Base-by-base conservation (phyloP, 2,113 vertebrate species). In the Anhinga rufa region DNA sequence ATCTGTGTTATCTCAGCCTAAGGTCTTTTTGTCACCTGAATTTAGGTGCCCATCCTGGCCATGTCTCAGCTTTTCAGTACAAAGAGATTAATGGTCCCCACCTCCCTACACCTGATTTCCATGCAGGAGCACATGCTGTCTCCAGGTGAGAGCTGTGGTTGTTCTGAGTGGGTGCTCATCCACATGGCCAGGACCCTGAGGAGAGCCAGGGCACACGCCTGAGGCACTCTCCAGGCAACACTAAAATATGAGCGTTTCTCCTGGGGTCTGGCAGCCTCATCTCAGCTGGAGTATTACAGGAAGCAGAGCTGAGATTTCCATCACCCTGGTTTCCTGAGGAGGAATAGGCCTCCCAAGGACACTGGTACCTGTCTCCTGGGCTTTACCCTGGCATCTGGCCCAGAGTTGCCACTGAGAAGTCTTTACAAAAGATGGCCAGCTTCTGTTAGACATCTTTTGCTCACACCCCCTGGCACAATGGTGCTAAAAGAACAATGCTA, bases 391-490 rank as follows among this genome's bases (percentile, higher is more conserved):
- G 20, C 70, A 52, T 13, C 18, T 46, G 34, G 6, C 24, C 29
- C 52, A 77, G 12, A 75, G 40, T 36, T 74, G 31, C 36, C 25
- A n/a, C 42, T 62, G 49, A 72, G 36, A 86, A 80, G 4, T 32
- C 38, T 76, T 85, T 51, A 66, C 52, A 60, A 57, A 90, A 82
- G 26, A 26, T 54, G n/a, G 25, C 17, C 55, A 60, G 55, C n/a
- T 58, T 57, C 68, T 93, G 12, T 64, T 60, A 40, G n/a, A 28
- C 4, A 4, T 36, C 24, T 70, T 76, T 76, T 5, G 3, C 20
- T 8, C 14, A 6, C 6, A 17, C 2, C 2, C 21, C 9, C 34
- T 2, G 9, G 55, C 13, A 71, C 14, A 58, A 71, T 0, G 4
- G 65, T 49, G 36, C 48, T 85, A 58, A 69, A 82, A 76, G 49